These are phyloP conservation scores for Hoplodrina ambigua DNA, from an alignment of 2,888 invertebrate species.

Conservation along the genomic window DNA sequence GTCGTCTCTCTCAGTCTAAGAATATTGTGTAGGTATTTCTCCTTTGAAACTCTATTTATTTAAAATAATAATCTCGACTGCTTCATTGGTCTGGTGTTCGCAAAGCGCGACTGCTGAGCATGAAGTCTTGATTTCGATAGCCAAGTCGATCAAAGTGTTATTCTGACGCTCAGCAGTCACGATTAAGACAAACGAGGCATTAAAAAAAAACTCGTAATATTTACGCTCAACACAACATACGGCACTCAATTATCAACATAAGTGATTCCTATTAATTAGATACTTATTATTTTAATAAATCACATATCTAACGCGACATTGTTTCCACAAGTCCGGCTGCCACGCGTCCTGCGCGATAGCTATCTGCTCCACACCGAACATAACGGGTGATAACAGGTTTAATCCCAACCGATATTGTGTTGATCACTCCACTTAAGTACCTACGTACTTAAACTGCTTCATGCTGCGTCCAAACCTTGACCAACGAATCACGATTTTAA, in stretches of 20 bases:
- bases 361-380: conserved; percentile 35
- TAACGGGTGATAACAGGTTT: conserved; percentile 33
- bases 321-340: conserved; percentile 44
- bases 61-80: too few relatives aligned
- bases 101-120: too few relatives aligned
- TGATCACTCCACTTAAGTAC: conserved; percentile 28
- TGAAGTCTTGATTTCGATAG: too few relatives aligned
- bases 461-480: conserved; percentile 36
- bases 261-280: conserved; percentile 10
- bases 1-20: too few relatives aligned
- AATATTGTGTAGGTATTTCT: too few relatives aligned
- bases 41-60: too few relatives aligned
- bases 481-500: neutral
- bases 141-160: too few relatives aligned
- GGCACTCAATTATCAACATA: conserved; percentile 1
- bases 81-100: too few relatives aligned
- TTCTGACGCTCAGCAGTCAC: too few relatives aligned
- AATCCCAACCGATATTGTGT: conserved; percentile 27
- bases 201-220: neutral
- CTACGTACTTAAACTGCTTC: too few relatives aligned
- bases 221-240: neutral
- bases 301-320: conserved; percentile 32
- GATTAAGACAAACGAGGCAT: too few relatives aligned
- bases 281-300: conserved; percentile 19
- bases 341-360: conserved; percentile 49